A percentile compares a stretch with the other conserved stretches of the same genome.
Evolutionary conservation across 2,113 vertebrate species (phyloP).

Genomic region (Sarotherodon lohbergeri): DNA sequence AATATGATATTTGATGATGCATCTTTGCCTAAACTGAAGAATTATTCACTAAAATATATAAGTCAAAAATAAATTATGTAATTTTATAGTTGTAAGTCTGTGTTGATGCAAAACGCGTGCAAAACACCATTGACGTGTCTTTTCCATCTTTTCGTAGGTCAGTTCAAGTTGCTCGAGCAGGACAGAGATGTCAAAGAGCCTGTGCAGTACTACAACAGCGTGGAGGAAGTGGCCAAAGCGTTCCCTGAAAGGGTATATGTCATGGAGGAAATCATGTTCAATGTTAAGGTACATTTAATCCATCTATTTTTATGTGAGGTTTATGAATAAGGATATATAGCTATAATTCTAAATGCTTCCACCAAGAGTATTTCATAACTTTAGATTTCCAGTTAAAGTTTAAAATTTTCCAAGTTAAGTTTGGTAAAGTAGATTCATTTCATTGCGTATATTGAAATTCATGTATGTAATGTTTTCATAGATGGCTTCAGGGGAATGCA

Average conservation of each 20-base stretch:
- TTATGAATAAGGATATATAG: neutral
- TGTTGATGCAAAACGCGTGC: neutral
- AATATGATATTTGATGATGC: neutral
- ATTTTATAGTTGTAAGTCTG: neutral
- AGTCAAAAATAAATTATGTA: neutral
- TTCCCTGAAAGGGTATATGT: slow-evolving; percentile 98
- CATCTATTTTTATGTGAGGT: neutral
- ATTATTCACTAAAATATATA: neutral
- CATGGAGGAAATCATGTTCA: slow-evolving; percentile 99
- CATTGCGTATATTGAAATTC: neutral
- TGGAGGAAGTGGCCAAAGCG: slow-evolving; percentile 99
- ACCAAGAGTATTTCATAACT: neutral
- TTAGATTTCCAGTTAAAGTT: neutral
- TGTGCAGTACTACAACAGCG: slow-evolving; percentile 97
- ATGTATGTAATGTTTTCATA: slow-evolving; percentile 49
- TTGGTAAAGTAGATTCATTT: neutral
- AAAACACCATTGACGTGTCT: neutral
- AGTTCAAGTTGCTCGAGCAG: slow-evolving; percentile 98
- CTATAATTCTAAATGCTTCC: neutral
- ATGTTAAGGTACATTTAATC: slow-evolving; percentile 86
- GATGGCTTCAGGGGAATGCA: slow-evolving; percentile 97
- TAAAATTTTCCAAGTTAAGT: neutral
- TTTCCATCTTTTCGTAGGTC: slow-evolving; percentile 75
- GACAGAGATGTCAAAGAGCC: slow-evolving; percentile 98
- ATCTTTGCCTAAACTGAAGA: neutral